Percentiles rank a stretch among this genome's conserved stretches.
These are phyloP conservation scores for Troides helena DNA, from an alignment of 2,888 invertebrate genomes.

Conservation along the genomic window DNA sequence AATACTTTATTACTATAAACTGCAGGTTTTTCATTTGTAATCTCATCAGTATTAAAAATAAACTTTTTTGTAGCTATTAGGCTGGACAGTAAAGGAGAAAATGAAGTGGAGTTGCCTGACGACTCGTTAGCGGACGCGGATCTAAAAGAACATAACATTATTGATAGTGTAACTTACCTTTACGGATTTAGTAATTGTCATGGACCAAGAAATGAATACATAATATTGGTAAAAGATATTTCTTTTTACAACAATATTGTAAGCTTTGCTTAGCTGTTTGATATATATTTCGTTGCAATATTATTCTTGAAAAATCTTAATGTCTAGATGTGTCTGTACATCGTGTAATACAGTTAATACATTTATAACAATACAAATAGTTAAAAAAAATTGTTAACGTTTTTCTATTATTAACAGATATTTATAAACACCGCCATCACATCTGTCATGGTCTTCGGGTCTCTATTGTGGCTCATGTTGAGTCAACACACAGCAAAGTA, in stretches of 20 bases:
- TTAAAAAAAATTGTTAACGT: not conserved
- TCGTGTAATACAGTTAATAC: too few species aligned
- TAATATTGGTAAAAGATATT: constrained; percentile 62
- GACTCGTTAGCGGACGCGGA: constrained; percentile 83
- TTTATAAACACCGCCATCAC: constrained; percentile 65
- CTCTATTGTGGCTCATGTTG: constrained; percentile 66
- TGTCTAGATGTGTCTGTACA: too few species aligned
- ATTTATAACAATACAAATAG: not conserved
- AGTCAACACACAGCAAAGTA: constrained; percentile 65
- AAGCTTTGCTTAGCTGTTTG: too few species aligned
- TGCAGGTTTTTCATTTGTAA: not conserved
- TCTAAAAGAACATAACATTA: constrained; percentile 84
- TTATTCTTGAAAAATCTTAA: too few species aligned
- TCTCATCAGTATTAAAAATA: not conserved
- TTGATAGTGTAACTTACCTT: constrained; percentile 86
- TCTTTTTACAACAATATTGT: not conserved
- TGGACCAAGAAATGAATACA: constrained; percentile 71
- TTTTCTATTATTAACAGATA: constrained; percentile 47
- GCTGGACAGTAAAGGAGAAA: constrained; percentile 55
- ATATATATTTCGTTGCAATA: too few species aligned
- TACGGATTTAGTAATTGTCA: constrained; percentile 81
- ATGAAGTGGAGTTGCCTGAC: constrained; percentile 80
- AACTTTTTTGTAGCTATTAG: constrained; percentile 11
- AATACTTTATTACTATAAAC: constrained; percentile 8
- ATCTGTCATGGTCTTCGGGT: constrained; percentile 51